phyloP scores from a whole-genome alignment of 2,797 vertebrate species.

The Pantherophis alleghaniensis region DNA sequence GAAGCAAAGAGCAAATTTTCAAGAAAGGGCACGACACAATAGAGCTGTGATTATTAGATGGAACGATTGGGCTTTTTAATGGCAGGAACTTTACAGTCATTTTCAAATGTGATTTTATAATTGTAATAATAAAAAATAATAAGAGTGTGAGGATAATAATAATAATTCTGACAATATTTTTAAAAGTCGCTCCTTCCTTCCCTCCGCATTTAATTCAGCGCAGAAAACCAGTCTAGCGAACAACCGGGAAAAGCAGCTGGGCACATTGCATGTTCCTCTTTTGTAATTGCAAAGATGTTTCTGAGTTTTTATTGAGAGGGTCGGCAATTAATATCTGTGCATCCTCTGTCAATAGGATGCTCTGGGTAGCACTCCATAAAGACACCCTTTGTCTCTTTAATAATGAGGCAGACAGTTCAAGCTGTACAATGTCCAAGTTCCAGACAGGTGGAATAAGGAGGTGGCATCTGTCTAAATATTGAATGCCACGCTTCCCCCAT shows the following conservation, averaged over 20 bases:
- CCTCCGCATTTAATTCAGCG: slow-evolving; percentile 61
- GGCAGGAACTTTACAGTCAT: slow-evolving; percentile 67
- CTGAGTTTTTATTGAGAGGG: slow-evolving; percentile 61
- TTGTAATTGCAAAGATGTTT: slow-evolving; percentile 53
- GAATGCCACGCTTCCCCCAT: slow-evolving; percentile 85
- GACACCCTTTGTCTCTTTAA: slow-evolving; percentile 74
- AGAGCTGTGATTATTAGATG: slow-evolving; percentile 62
- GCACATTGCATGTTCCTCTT: slow-evolving; percentile 49
- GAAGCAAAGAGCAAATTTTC: slow-evolving; percentile 71
- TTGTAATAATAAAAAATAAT: slow-evolving; percentile 58
- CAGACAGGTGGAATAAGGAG: slow-evolving; percentile 84
- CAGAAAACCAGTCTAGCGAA: slow-evolving; percentile 60
- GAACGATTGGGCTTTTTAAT: slow-evolving; percentile 65
- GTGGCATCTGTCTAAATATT: slow-evolving; percentile 85
- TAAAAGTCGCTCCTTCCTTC: slow-evolving; percentile 20
- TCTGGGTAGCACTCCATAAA: slow-evolving; percentile 69
- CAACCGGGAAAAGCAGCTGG: slow-evolving; percentile 64
- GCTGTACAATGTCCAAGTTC: slow-evolving; percentile 82
- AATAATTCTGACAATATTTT: slow-evolving; percentile 51
- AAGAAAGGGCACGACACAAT: slow-evolving; percentile 65
- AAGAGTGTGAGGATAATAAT: slow-evolving; percentile 57
- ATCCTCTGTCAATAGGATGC: slow-evolving; percentile 60
- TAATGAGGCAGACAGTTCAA: slow-evolving; percentile 80
- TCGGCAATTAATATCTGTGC: slow-evolving; percentile 70
- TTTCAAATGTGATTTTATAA: slow-evolving; percentile 50